phyloP scores from a whole-genome alignment of 2,888 invertebrate species.

The Tridacna crocea region DNA sequence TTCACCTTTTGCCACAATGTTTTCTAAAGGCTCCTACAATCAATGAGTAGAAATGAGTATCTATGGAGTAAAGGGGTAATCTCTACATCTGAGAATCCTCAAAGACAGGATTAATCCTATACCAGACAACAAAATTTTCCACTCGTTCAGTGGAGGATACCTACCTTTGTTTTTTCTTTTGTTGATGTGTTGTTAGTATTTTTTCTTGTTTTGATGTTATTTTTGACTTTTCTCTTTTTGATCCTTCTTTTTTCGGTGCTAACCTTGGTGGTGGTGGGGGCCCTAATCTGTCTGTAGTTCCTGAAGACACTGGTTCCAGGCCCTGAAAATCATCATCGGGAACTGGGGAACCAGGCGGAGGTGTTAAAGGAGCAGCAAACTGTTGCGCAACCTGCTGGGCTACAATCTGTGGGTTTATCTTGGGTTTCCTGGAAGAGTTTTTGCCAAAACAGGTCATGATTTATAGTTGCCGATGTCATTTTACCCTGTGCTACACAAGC shows the following conservation, averaged over 20 bases:
- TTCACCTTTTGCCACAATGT: no score
- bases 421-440: slow-evolving; percentile 95
- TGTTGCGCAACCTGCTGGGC: slow-evolving; percentile 96
- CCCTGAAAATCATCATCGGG: slow-evolving; percentile 39
- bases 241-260: slow-evolving; percentile 25
- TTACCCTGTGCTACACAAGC: no score
- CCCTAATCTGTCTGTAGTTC: slow-evolving; percentile 28
- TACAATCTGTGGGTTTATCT: slow-evolving; percentile 97
- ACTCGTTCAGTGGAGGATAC: neutral
- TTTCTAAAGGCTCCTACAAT: no score
- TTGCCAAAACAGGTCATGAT: slow-evolving; percentile 23
- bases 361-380: slow-evolving; percentile 84
- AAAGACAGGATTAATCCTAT: no score
- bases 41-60: no score
- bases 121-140: no score
- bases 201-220: slow-evolving; percentile 11
- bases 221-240: slow-evolving; percentile 42
- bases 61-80: no score
- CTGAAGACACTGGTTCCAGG: slow-evolving; percentile 10
- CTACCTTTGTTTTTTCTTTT: slow-evolving; percentile 37
- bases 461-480: no score
- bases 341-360: slow-evolving; percentile 52
- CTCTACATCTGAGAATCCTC: no score
- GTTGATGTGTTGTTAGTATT: slow-evolving; percentile 20
- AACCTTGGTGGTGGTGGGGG: slow-evolving; percentile 45